phyloP scores from a whole-genome alignment of 2,797 vertebrate genomes.

The Eptatretus atami region DNA sequence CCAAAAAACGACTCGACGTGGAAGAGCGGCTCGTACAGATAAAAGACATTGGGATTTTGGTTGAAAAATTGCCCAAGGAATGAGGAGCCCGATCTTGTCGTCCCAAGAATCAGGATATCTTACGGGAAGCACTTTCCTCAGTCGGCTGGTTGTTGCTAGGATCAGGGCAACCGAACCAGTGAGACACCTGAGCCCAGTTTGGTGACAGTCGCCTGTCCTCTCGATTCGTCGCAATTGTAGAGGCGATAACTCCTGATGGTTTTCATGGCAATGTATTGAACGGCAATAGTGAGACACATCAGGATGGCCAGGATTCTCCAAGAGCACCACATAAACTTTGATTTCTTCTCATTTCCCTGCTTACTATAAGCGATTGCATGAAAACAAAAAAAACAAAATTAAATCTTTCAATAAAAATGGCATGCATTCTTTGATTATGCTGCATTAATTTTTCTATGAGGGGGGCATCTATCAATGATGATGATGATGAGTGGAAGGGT shows the following conservation, averaged over 20 bases:
- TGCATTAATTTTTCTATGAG: no score
- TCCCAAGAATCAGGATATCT: slow-evolving; percentile 53
- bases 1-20: slow-evolving; percentile 61
- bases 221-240: slow-evolving; percentile 41
- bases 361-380: no score
- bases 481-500: no score
- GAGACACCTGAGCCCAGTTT: background rate
- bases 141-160: no score
- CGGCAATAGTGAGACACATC: slow-evolving; percentile 65
- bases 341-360: no score
- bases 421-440: no score
- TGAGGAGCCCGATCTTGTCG: slow-evolving; percentile 60
- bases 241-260: slow-evolving; percentile 69
- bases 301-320: slow-evolving; percentile 88
- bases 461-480: no score
- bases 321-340: slow-evolving; percentile 54
- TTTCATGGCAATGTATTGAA: slow-evolving; percentile 80
- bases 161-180: background rate
- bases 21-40: slow-evolving; percentile 75
- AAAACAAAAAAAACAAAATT: no score
- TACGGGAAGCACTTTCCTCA: background rate
- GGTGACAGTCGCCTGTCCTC: slow-evolving; percentile 5
- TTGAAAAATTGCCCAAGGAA: slow-evolving; percentile 79
- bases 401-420: no score
- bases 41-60: slow-evolving; percentile 71